Evolutionary conservation across 2,888 invertebrate genomes (phyloP), one percentile per base, ranked within the genome.

Genomic region (Monoplex corrugatus): DNA sequence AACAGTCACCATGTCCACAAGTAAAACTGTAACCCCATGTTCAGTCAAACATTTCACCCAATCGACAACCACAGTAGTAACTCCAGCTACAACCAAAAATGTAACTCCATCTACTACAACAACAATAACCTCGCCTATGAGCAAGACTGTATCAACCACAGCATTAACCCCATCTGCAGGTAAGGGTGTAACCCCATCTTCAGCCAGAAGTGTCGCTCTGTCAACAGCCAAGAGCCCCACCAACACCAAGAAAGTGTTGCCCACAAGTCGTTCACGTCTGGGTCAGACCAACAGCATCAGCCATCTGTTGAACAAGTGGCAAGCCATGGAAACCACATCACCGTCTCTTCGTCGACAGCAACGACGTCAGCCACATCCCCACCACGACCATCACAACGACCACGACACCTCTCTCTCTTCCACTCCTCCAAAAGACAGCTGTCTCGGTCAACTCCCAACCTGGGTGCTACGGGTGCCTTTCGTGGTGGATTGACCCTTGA

Each of bases 261-360:
- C 78, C 78, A 80, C 78, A 5, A 80, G 78, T 23, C 50, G 32
- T n/a, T 10, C 78, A 28, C 87, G 50, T 23, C 68, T 28, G 0
- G 80, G 83, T 8, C n/a, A 83, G 68, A 8, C 19, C 78, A 88
- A 88, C 63, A 83, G 57, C 16, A 88, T 88, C 83, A 83, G 82
- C 38, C 82, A 82, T 40, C 68, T 88, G 40, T 72, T 88, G 40
- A 63, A 83, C 63, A 88, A 88, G 40, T 83, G 88, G 88, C 50
- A 35, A 23, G 68, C 63, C 35, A 44, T 88, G 68, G 83, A 88
- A 44, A 32, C 32, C 35, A 19, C 57, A 2, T n/a, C 57, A 57
- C 28, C 35, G 13, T 35, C 6, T 78, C 78, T 8, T 19, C 78
- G 3, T 40, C 78, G 0, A 2, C 78, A 19, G 13, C 40, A 38